A percentile compares a stretch with the other conserved stretches of the same genome.
phyloP scores from a whole-genome alignment of 37 sponge, comb jelly and placozoan genomes.

The Bolinopsis microptera region DNA sequence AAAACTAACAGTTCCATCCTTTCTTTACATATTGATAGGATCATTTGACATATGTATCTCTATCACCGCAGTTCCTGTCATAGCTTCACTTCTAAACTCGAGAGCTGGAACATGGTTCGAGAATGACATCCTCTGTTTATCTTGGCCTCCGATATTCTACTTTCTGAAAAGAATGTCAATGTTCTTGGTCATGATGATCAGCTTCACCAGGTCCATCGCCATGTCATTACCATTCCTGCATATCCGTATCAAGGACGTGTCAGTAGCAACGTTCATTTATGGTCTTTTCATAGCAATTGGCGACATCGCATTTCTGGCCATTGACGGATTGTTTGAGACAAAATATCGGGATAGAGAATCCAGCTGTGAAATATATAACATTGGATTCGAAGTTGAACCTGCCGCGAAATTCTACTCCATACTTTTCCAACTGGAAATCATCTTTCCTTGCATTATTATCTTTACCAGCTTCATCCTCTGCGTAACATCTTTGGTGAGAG shows the following conservation, averaged over 20 bases:
- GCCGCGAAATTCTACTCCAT: background rate
- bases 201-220: background rate
- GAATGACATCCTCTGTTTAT: background rate
- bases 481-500: background rate
- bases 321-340: background rate
- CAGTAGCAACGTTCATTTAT: background rate
- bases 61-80: background rate
- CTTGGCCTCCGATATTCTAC: background rate
- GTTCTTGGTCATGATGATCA: background rate
- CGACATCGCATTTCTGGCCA: background rate
- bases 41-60: background rate
- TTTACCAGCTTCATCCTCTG: background rate
- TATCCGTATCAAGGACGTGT: background rate
- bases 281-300: background rate
- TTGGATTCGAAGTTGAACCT: background rate
- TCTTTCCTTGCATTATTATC: background rate
- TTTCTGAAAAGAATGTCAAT: background rate
- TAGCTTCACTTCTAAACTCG: background rate
- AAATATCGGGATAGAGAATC: background rate
- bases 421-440: background rate
- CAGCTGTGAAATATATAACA: background rate
- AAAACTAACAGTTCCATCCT: background rate
- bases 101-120: background rate
- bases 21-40: background rate
- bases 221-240: background rate